Evolutionary conservation across 1,140 invertebrate genomes (phyloP).

Genomic region (Heliothis virescens): DNA sequence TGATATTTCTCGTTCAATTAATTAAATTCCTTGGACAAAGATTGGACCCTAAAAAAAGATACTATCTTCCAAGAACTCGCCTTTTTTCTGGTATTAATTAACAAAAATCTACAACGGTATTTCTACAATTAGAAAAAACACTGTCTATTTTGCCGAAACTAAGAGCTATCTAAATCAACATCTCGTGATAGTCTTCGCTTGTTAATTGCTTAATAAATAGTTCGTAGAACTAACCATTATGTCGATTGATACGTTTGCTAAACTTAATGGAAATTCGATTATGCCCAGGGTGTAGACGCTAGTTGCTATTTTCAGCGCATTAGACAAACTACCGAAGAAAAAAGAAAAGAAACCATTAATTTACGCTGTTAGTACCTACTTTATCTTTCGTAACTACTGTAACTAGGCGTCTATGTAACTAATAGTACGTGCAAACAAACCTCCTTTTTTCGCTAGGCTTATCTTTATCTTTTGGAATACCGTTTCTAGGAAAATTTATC

Average conservation of each 20-base stretch:
- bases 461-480: conserved; percentile 15
- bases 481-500: background rate
- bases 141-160: background rate
- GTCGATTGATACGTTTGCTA: background rate
- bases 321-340: conserved; percentile 5
- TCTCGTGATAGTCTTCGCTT: conserved; percentile 7
- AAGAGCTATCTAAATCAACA: background rate
- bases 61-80: background rate
- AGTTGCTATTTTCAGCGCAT: background rate
- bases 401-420: conserved; percentile 28
- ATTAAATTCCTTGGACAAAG: conserved; percentile 8
- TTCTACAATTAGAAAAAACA: background rate
- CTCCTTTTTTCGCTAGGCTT: conserved; percentile 13
- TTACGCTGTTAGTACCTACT: conserved; percentile 6
- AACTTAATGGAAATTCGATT: conserved; percentile 8
- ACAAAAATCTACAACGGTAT: background rate
- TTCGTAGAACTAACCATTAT: background rate
- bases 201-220: background rate
- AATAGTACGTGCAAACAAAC: conserved; percentile 27
- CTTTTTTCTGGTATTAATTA: background rate
- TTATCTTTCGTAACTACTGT: conserved; percentile 8
- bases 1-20: conserved; percentile 37
- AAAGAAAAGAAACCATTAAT: background rate
- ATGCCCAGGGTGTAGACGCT: background rate
- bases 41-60: background rate